Conservation (phyloP, 2,888 invertebrate species). For the Deroplatys truncata region DNA sequence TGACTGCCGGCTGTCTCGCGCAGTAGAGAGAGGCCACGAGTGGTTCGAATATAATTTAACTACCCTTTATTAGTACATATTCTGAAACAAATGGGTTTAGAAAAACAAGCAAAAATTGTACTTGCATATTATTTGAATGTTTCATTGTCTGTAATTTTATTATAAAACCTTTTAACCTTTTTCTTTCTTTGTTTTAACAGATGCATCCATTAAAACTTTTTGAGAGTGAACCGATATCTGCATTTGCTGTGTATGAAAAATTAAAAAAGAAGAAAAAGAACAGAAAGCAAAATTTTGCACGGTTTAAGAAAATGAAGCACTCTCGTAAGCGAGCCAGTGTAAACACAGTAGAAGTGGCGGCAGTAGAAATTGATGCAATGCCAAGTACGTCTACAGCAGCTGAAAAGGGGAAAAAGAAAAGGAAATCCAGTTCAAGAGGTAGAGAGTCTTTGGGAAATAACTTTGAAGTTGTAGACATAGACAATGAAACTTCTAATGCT, state of each 20-base stretch:
- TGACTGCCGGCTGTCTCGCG: no score
- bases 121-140: no score
- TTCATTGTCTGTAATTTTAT: no score
- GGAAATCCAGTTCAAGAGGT: neutral
- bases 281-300: neutral
- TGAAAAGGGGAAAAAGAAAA: neutral
- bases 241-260: slow-evolving; percentile 36
- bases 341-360: neutral
- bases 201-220: neutral
- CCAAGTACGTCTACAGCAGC: neutral
- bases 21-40: no score
- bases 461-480: slow-evolving; percentile 19
- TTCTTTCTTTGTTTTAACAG: neutral
- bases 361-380: neutral
- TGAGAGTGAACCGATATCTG: slow-evolving; percentile 29
- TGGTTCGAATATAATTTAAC: no score
- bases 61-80: no score
- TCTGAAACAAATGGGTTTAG: no score
- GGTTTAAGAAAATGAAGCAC: neutral
- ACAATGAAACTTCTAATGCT: neutral
- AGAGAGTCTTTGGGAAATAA: neutral
- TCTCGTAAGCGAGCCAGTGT: neutral
- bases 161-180: no score
- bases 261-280: slow-evolving; percentile 12
- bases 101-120: no score